Evolutionary conservation across 2,113 vertebrate genomes (phyloP).

Genomic region (Hippocampus comes): DNA sequence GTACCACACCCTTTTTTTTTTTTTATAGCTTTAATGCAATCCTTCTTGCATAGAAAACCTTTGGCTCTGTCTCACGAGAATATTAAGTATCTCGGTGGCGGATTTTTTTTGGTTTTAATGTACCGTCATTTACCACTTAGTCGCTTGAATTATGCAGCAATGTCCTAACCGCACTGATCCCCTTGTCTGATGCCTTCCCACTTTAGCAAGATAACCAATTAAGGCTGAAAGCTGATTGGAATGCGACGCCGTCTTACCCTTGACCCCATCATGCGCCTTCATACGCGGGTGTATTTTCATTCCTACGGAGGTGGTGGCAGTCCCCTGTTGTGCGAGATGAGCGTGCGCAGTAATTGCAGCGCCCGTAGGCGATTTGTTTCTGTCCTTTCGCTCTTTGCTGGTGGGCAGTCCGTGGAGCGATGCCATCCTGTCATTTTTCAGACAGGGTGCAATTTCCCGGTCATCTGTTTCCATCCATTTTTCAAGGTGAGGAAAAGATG

Average conservation of each 20-base stretch:
- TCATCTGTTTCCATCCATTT: conserved; percentile 63
- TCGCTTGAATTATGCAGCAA: conserved; percentile 57
- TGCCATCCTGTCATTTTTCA: conserved; percentile 65
- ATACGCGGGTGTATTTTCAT: conserved; percentile 41
- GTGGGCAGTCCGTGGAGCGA: conserved; percentile 53
- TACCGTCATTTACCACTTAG: conserved; percentile 26
- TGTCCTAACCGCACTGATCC: conserved; percentile 32
- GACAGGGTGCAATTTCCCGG: conserved; percentile 58
- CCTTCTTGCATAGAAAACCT: conserved; percentile 44
- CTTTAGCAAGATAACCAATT: conserved; percentile 50
- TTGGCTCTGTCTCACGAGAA: conserved; percentile 31
- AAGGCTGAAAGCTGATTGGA: conserved; percentile 50
- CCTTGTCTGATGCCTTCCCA: conserved; percentile 35
- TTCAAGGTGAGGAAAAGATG: conserved; percentile 42
- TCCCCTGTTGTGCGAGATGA: conserved; percentile 50
- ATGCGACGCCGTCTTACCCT: conserved; percentile 52
- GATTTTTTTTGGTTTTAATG: conserved; percentile 15
- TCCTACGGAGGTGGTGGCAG: conserved; percentile 30
- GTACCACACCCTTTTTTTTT: conserved; percentile 19
- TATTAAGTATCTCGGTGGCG: conserved; percentile 37
- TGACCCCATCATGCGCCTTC: conserved; percentile 48
- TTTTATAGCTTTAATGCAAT: conserved; percentile 35
- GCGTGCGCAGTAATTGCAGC: conserved; percentile 58
- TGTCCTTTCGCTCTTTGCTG: conserved; percentile 53
- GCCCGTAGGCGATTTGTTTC: conserved; percentile 59